Evolutionary conservation across 2,113 vertebrate species (phyloP), one percentile per base, ranked within the genome.

Genomic region (Synchiropus splendidus): DNA sequence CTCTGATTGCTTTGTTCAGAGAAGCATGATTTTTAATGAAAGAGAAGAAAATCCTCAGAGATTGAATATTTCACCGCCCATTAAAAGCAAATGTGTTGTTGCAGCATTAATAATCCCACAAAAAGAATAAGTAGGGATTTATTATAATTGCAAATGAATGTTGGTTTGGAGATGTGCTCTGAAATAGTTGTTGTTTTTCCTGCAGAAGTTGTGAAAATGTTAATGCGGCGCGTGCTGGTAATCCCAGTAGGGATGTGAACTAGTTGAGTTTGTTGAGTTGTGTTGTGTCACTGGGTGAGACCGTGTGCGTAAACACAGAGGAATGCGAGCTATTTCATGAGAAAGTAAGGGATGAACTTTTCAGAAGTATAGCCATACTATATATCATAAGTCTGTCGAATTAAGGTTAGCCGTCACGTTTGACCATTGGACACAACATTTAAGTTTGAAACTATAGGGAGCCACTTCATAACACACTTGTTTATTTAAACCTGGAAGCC

Each of bases 131-230:
- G 42, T 54, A 34, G 70, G 68, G 61, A 69, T 71, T 70, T 61
- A 81, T 81, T 79, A 73, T 51, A 76, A 74, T 81, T 81, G 78
- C 74, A 77, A 73, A 81, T 80, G 36, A 72, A 69, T 56, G 54
- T 48, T 54, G 55, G 54, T 66, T 61, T 64, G 63, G 70, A 75
- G 77, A 73, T 64, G 68, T 57, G 66, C 58, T 55, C 68, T 74
- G 65, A 68, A 75, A 80, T 72, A 81, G 72, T 61, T 40, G 34
- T 63, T 78, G 65, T 79, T 78, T 75, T 77, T 56, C 69, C 57
- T 48, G 50, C 67, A 74, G 57, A 45, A 55, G 47, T 57, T 42
- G 56, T 62, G 56, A 45, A 75, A 77, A 75, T 64, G 69, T 67
- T 54, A 44, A 66, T 73, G 53, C 61, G 30, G 42, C 64, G 55